Percentiles rank a stretch among this genome's conserved stretches.
Conservation (phyloP, 2,888 invertebrate species). For the Myopa tessellatipennis region DNA sequence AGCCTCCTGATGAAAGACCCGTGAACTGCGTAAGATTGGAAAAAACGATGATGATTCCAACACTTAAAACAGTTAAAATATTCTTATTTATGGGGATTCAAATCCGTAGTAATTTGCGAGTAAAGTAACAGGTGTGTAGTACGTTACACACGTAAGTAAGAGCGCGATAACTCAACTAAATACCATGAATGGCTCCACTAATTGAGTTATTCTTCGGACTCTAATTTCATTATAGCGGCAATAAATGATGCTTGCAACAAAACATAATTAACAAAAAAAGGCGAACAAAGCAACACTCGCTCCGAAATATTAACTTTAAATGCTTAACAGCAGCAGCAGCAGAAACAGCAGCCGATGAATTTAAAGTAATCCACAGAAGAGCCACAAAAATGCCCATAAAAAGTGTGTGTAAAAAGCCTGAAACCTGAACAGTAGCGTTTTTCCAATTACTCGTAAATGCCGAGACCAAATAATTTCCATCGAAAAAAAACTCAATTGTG, state of each 20-base stretch:
- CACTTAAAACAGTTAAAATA: too few species aligned
- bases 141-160: too few species aligned
- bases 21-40: too few species aligned
- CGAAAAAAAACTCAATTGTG: background rate
- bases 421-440: background rate
- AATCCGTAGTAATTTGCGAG: too few species aligned
- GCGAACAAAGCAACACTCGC: background rate
- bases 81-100: too few species aligned
- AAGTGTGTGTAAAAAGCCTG: background rate
- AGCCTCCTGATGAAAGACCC: too few species aligned
- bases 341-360: slow-evolving; percentile 1
- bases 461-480: slow-evolving; percentile 1
- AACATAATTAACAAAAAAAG: background rate
- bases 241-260: background rate
- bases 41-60: too few species aligned
- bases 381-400: slow-evolving; percentile 19
- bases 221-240: background rate
- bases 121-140: too few species aligned
- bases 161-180: background rate
- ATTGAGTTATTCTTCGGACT: background rate
- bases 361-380: slow-evolving; percentile 20
- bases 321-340: background rate
- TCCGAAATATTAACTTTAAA: background rate
- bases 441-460: slow-evolving; percentile 8
- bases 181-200: background rate